Evolutionary conservation across 1,140 invertebrate genomes (phyloP).

Genomic region (Leptonema lineaticorne): DNA sequence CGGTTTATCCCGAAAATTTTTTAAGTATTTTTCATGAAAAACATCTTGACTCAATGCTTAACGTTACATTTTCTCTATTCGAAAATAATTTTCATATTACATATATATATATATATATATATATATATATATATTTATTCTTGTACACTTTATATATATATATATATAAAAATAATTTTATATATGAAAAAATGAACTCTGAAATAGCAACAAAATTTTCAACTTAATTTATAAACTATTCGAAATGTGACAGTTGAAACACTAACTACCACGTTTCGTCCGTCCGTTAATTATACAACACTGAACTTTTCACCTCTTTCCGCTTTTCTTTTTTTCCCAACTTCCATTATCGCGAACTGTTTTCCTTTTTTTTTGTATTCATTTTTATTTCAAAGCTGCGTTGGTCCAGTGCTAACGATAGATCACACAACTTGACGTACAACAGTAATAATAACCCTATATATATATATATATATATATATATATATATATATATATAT

Average conservation of each 20-base stretch:
- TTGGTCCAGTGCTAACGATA: no score
- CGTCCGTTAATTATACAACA: conserved; percentile 32
- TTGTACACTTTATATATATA: not conserved
- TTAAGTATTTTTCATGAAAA: not conserved
- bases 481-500: no score
- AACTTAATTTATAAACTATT: no score
- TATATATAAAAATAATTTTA: not conserved
- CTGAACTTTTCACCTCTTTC: conserved; percentile 26
- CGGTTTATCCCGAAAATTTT: not conserved
- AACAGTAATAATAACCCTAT: no score
- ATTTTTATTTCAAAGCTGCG: no score
- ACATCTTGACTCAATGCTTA: no score
- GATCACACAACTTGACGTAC: no score
- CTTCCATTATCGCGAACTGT: conserved; percentile 36
- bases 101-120: not conserved
- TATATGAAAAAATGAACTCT: not conserved
- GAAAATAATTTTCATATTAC: not conserved
- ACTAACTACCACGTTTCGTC: conserved; percentile 30
- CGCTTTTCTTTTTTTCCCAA: no score
- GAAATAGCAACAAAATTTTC: conserved; percentile 8
- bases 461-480: no score
- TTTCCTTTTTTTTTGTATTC: conserved; percentile 28
- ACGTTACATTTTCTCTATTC: no score
- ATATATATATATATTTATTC: not conserved
- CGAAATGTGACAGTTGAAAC: not conserved